Evolutionary conservation across 2,888 invertebrate species (phyloP), one percentile per base, ranked within the genome.

Genomic region (Patella depressa): DNA sequence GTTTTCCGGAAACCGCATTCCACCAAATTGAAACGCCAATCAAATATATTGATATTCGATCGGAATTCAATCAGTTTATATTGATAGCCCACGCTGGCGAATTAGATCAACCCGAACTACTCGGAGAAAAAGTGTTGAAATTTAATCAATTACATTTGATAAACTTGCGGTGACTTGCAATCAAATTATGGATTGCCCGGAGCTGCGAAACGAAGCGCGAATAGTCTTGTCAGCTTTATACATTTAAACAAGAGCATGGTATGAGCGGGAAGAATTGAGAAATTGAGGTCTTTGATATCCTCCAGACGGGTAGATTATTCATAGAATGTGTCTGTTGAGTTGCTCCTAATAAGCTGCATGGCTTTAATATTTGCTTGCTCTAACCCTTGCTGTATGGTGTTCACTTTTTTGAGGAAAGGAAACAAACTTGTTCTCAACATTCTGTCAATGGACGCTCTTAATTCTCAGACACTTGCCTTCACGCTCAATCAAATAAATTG

Each of bases 1-100:
- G 65, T 65, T 65, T 65, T 65, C 65, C 65, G 65, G 65, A 65
- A 65, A 65, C 65, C 65, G 24, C 65, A 65, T 65, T 65, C 65
- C 65, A 65, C 19, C 65, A 65, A 65, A 65, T 65, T 65, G 65
- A 65, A 65, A 65, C 65, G 65, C 65, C 65, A 65, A 65, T 65
- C 65, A 65, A 65, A 65, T 19, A 19, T 65, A 65, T 65, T 65
- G 65, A 65, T 65, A 65, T 65, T 65, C 65, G 65, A 65, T 65
- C 19, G 24, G 65, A 65, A 65, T 65, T 65, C 65, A 65, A 65
- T 65, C 65, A 65, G 65, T 19, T 65, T 65, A 65, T 65, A 65
- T 65, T 65, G 65, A 65, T 65, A 65, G 24, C 65, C 65, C 65
- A 65, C 65, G 65, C 65, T 65, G 65, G 65, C 65, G 65, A 65